These are phyloP conservation scores for Dascyllus trimaculatus DNA, from an alignment of 2,113 vertebrate genomes.

Conservation along the genomic window DNA sequence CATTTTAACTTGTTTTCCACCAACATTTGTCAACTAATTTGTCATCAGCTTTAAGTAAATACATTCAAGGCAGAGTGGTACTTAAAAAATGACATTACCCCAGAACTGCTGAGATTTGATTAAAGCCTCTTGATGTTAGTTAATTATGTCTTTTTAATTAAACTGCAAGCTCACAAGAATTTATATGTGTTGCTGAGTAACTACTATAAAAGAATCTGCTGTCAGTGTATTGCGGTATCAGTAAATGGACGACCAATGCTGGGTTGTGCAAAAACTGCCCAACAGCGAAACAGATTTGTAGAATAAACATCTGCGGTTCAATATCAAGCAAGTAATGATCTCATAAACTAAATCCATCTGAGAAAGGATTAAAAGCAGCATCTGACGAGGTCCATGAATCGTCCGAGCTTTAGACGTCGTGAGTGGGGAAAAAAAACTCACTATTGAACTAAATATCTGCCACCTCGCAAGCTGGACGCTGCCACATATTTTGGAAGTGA, in stretches of 20 bases:
- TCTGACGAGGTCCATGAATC: neutral
- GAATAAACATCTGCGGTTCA: neutral
- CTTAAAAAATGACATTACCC: neutral
- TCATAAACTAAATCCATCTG: conserved; percentile 6
- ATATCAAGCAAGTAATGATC: conserved; percentile 5
- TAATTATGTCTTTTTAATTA: no score
- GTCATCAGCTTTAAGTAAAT: neutral
- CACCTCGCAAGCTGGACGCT: neutral
- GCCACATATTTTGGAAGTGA: conserved; percentile 20
- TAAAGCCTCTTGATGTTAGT: no score
- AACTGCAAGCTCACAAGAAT: no score
- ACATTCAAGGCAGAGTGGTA: neutral
- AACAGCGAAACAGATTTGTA: no score
- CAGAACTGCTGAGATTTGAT: neutral
- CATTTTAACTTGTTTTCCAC: neutral
- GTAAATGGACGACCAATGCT: no score
- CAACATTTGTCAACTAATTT: neutral
- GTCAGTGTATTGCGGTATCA: no score
- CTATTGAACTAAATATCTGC: neutral
- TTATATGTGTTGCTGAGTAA: neutral
- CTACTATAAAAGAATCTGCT: neutral
- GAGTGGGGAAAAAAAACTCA: no score
- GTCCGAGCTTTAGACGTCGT: neutral
- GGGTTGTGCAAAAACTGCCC: no score
- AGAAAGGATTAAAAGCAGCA: conserved; percentile 8